Conservation (phyloP, 2,113 vertebrate species). For the Coryphaenoides rupestris region DNA sequence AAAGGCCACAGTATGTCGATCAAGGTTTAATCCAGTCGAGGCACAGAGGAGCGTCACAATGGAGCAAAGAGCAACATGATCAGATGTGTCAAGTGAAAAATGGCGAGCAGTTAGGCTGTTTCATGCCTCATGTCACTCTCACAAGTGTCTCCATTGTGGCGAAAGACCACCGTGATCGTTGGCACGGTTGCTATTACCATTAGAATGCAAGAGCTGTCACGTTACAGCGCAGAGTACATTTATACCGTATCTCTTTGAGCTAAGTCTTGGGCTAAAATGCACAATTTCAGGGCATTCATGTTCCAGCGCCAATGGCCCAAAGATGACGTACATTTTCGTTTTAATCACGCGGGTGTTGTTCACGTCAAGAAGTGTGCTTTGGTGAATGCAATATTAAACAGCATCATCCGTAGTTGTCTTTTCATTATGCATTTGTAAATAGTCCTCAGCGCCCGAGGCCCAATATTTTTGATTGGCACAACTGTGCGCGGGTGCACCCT, state of each 20-base stretch:
- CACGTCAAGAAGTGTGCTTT: no score
- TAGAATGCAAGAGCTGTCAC: constrained; percentile 28
- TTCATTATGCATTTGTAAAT: constrained; percentile 20
- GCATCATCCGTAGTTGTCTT: constrained; percentile 39
- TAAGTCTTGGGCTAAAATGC: no score
- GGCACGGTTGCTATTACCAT: constrained; percentile 10
- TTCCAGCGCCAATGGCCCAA: no score
- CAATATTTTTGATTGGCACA: constrained; percentile 53
- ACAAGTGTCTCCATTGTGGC: constrained; percentile 7
- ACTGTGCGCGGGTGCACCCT: constrained; percentile 37
- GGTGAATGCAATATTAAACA: no score
- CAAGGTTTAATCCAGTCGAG: neutral
- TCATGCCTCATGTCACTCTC: constrained; percentile 29
- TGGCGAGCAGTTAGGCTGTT: constrained; percentile 10
- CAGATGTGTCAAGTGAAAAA: constrained; percentile 41
- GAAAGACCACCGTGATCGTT: constrained; percentile 26
- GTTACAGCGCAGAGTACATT: neutral
- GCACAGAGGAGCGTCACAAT: constrained; percentile 20
- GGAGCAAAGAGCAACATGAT: constrained; percentile 43
- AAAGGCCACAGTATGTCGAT: no score
- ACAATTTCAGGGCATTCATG: no score
- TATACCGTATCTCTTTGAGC: neutral
- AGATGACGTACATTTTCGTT: no score
- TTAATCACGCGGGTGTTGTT: no score
- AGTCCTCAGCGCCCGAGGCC: constrained; percentile 33